A percentile compares a stretch with the other conserved stretches of the same genome.
phyloP scores from a whole-genome alignment of 1,140 invertebrate species.

The Protaetia brevitarsis region DNA sequence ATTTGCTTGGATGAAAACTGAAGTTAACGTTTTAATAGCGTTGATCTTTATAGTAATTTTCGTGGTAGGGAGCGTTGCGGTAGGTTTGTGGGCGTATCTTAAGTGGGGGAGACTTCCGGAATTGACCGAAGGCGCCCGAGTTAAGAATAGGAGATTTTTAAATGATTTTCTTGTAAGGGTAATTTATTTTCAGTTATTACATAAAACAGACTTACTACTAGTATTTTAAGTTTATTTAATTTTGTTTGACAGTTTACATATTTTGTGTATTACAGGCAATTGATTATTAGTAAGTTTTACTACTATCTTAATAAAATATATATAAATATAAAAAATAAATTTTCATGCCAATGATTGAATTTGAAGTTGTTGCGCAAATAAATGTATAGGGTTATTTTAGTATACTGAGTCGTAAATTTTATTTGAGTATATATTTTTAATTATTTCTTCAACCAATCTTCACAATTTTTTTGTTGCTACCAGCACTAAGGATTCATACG shows the following conservation, averaged over 20 bases:
- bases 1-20: constrained; percentile 49
- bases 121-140: not conserved
- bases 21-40: constrained; percentile 32
- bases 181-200: not conserved
- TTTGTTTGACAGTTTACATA: too few species aligned
- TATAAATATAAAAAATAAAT: too few species aligned
- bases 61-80: not conserved
- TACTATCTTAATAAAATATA: too few species aligned
- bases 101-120: constrained; percentile 20
- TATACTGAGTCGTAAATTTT: not conserved
- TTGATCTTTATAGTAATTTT: constrained; percentile 21
- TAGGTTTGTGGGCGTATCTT: not conserved
- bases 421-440: not conserved
- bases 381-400: too few species aligned
- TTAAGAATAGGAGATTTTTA: constrained; percentile 2
- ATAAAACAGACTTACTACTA: too few species aligned
- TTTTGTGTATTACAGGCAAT: too few species aligned
- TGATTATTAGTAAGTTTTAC: not conserved
- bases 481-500: not conserved
- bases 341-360: too few species aligned
- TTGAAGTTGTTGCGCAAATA: too few species aligned
- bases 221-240: not conserved
- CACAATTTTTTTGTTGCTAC: not conserved
- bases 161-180: not conserved
- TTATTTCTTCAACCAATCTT: not conserved